Conservation (phyloP, 2,888 invertebrate species). For the Hypena proboscidalis region DNA sequence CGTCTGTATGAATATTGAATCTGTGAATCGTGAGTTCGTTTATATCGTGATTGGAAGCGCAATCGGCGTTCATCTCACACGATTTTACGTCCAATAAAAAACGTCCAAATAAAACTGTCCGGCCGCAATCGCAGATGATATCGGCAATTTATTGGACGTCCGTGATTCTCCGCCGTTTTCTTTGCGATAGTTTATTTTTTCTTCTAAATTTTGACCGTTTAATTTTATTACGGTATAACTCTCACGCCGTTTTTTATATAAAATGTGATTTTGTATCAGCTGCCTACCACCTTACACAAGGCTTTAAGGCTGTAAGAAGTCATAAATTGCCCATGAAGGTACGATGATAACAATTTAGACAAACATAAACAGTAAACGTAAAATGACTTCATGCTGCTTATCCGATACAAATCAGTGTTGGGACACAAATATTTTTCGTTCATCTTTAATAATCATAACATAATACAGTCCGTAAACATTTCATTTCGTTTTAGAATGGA, state of each 20-base stretch:
- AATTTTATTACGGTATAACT: not conserved
- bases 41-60: conserved; percentile 42
- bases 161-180: conserved; percentile 9
- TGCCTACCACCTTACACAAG: not conserved
- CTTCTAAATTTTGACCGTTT: conserved; percentile 2
- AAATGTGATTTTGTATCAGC: not conserved
- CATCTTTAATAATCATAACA: too few species aligned
- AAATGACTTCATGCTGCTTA: too few species aligned
- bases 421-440: too few species aligned
- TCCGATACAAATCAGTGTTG: too few species aligned
- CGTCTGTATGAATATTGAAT: conserved; percentile 29
- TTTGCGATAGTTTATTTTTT: conserved; percentile 9
- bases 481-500: too few species aligned
- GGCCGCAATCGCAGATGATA: conserved; percentile 39
- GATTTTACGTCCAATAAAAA: conserved; percentile 46
- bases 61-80: conserved; percentile 48
- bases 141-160: conserved; percentile 34
- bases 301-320: not conserved
- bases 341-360: too few species aligned
- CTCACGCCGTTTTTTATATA: not conserved
- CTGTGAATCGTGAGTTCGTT: conserved; percentile 27
- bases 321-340: too few species aligned
- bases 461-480: too few species aligned
- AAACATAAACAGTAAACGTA: not conserved
- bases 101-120: conserved; percentile 41